phyloP scores from a whole-genome alignment of 1,140 invertebrate species.

The Ceratina australensis region DNA sequence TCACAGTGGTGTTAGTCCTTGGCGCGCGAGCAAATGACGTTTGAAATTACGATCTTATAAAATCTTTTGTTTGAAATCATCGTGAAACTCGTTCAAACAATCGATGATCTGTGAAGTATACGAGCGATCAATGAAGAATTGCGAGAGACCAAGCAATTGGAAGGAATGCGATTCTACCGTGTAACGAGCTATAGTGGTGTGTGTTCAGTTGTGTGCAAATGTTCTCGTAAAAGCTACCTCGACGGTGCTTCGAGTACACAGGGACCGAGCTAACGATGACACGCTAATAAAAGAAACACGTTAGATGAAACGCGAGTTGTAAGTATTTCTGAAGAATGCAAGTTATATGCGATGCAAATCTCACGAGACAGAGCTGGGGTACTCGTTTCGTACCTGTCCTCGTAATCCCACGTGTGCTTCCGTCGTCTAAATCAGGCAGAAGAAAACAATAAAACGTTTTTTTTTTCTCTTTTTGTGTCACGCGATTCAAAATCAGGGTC shows the following conservation, averaged over 20 bases:
- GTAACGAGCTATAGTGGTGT: not conserved
- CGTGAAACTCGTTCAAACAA: not conserved
- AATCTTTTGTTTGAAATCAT: too few species aligned
- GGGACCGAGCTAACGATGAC: slow-evolving; percentile 24
- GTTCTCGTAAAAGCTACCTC: slow-evolving; percentile 24
- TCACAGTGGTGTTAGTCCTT: too few species aligned
- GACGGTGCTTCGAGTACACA: slow-evolving; percentile 24
- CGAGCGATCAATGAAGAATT: not conserved
- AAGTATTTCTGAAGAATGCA: slow-evolving; percentile 22
- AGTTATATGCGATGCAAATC: slow-evolving; percentile 43
- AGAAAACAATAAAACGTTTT: slow-evolving; percentile 64
- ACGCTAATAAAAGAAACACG: slow-evolving; percentile 32
- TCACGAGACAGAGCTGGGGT: slow-evolving; percentile 47
- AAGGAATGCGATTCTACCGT: not conserved
- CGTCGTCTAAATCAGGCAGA: slow-evolving; percentile 79
- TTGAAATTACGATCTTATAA: too few species aligned
- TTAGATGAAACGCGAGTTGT: slow-evolving; percentile 32
- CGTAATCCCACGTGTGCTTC: slow-evolving; percentile 82
- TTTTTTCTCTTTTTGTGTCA: slow-evolving; percentile 46
- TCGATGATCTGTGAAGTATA: not conserved
- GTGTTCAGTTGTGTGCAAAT: slow-evolving; percentile 20
- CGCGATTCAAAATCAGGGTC: slow-evolving; percentile 18
- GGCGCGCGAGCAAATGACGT: too few species aligned
- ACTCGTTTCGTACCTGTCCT: slow-evolving; percentile 80
- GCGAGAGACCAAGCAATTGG: not conserved